Conservation (phyloP, 2,797 vertebrate species). For the Naso thynnoides region DNA sequence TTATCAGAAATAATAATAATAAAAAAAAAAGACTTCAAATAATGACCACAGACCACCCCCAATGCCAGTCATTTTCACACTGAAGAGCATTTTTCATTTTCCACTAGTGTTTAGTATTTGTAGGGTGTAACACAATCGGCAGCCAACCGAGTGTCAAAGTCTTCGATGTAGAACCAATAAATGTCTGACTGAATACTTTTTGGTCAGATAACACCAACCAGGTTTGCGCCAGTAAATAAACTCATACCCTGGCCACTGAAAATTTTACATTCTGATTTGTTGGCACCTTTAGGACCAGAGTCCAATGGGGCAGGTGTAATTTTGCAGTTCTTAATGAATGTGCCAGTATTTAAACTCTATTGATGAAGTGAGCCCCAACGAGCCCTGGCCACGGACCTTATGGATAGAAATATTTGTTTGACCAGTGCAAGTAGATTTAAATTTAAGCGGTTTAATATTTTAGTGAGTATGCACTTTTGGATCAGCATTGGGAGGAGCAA, state of each 20-base stretch:
- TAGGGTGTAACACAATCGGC: no score
- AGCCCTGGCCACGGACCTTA: background rate
- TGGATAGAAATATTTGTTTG: no score
- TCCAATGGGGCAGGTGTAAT: background rate
- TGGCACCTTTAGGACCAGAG: background rate
- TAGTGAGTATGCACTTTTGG: background rate
- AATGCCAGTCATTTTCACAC: no score
- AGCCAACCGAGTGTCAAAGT: background rate
- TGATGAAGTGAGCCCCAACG: background rate
- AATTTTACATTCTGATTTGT: background rate
- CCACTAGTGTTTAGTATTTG: background rate
- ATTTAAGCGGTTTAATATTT: background rate
- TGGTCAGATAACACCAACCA: background rate
- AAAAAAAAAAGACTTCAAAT: background rate
- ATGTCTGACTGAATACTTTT: background rate
- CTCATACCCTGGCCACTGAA: background rate
- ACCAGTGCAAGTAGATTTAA: no score
- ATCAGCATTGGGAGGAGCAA: background rate
- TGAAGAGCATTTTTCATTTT: background rate
- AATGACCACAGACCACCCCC: background rate
- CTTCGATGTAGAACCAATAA: background rate
- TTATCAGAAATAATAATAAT: conserved; percentile 1
- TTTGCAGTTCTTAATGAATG: background rate
- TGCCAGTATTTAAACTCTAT: background rate
- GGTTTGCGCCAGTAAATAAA: background rate